Percentiles rank a stretch among this genome's conserved stretches.
Evolutionary conservation across 2,797 vertebrate genomes (phyloP).

Genomic region (Chiloscyllium punctatum): DNA sequence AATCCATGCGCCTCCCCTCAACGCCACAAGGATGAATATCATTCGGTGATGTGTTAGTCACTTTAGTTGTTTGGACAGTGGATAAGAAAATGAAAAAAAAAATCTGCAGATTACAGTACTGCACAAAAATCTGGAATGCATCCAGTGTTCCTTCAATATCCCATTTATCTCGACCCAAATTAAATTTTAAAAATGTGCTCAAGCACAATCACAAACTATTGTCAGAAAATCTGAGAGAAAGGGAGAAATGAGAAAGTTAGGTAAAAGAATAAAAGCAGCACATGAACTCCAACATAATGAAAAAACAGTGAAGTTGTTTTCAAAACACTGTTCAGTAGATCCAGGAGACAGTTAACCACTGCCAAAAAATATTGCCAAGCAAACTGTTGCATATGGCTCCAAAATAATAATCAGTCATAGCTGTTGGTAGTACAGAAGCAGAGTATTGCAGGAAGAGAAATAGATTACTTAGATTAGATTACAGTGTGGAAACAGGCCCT

Average conservation of each 20-base stretch:
- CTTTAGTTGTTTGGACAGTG: not conserved
- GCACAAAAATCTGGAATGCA: too few relatives aligned
- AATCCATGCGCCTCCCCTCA: not conserved
- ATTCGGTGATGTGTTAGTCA: not conserved
- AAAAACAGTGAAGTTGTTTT: not conserved
- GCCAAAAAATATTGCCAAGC: not conserved
- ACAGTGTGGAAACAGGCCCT: too few relatives aligned
- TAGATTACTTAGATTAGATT: too few relatives aligned
- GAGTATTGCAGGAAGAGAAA: too few relatives aligned
- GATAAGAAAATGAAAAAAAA: not conserved
- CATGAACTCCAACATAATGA: not conserved
- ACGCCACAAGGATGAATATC: not conserved
- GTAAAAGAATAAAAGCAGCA: not conserved
- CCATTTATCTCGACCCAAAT: not conserved
- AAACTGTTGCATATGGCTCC: too few relatives aligned
- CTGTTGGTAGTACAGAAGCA: too few relatives aligned
- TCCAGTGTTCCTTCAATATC: not conserved
- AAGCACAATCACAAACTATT: not conserved
- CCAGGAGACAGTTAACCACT: not conserved
- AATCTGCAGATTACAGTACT: not conserved
- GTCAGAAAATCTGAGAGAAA: not conserved
- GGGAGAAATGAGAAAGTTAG: not conserved
- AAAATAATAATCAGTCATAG: too few relatives aligned
- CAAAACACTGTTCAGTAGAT: not conserved
- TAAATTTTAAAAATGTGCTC: not conserved